These are phyloP conservation scores for Micromussa lordhowensis DNA, from an alignment of 92 coral and sea anemone genomes.

Conservation along the genomic window DNA sequence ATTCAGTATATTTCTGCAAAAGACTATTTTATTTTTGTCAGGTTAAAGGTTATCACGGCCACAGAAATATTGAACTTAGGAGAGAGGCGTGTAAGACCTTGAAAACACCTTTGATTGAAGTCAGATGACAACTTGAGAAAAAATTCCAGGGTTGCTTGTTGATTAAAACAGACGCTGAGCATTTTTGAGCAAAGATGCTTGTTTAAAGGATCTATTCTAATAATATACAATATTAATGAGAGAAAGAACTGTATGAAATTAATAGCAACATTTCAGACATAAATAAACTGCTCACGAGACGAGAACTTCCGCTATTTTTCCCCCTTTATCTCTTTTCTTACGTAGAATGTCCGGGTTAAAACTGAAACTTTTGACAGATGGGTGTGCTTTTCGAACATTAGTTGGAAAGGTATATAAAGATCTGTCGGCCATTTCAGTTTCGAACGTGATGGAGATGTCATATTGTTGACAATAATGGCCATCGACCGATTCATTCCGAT, in stretches of 20 bases:
- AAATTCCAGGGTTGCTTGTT: neutral
- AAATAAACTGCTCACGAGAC: neutral
- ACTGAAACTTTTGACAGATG: neutral
- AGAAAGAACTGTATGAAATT: no score
- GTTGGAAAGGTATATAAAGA: neutral
- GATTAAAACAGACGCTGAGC: neutral
- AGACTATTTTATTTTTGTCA: neutral
- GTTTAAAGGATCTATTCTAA: no score
- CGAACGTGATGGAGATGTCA: neutral
- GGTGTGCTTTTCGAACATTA: neutral
- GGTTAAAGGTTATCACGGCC: neutral
- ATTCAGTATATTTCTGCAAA: neutral
- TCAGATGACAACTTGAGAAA: no score
- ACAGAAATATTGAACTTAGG: neutral
- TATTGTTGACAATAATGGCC: neutral
- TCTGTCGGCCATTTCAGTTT: no score
- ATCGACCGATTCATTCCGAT: neutral
- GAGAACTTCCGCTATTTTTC: neutral
- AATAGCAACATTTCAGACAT: neutral
- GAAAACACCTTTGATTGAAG: no score
- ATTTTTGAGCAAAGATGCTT: neutral
- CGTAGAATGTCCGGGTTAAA: neutral
- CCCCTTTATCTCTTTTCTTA: no score
- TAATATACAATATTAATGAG: no score
- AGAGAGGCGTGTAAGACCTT: neutral